Evolutionary conservation across 2,888 invertebrate species (phyloP).

Genomic region (Mechanitis mazaeus): DNA sequence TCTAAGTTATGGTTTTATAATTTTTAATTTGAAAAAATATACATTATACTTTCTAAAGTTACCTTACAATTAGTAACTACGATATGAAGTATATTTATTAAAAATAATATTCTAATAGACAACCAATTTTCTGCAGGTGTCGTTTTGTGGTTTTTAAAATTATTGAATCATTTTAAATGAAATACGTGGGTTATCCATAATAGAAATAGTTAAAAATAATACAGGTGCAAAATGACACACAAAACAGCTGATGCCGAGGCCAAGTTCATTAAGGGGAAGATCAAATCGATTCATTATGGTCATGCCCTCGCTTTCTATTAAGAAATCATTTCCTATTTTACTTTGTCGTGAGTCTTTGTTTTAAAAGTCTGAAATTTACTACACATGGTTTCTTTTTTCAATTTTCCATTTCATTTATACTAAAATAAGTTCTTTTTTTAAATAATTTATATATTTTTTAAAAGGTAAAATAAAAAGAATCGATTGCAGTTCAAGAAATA

Average conservation of each 20-base stretch:
- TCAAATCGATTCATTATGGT: conserved; percentile 63
- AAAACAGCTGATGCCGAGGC: conserved; percentile 57
- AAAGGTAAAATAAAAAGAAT: no score
- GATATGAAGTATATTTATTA: no score
- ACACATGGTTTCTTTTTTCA: conserved; percentile 19
- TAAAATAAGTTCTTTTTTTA: not conserved
- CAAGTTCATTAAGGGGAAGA: conserved; percentile 72
- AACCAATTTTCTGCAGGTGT: no score
- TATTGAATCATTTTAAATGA: no score
- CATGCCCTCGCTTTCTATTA: conserved; percentile 57
- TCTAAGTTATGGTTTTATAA: no score
- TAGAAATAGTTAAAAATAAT: conserved; percentile 15
- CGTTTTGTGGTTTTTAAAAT: no score
- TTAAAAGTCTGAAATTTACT: conserved; percentile 13
- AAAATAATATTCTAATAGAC: no score
- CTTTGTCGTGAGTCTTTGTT: conserved; percentile 18
- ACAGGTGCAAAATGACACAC: conserved; percentile 42
- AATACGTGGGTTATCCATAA: not conserved
- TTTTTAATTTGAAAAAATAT: no score
- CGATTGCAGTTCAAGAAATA: not conserved
- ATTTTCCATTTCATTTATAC: not conserved
- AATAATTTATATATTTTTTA: no score
- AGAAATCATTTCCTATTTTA: conserved; percentile 45
- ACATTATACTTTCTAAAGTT: no score
- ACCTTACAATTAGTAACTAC: no score